phyloP scores from a whole-genome alignment of 2,797 vertebrate species.

The Crocidura indochinensis region DNA sequence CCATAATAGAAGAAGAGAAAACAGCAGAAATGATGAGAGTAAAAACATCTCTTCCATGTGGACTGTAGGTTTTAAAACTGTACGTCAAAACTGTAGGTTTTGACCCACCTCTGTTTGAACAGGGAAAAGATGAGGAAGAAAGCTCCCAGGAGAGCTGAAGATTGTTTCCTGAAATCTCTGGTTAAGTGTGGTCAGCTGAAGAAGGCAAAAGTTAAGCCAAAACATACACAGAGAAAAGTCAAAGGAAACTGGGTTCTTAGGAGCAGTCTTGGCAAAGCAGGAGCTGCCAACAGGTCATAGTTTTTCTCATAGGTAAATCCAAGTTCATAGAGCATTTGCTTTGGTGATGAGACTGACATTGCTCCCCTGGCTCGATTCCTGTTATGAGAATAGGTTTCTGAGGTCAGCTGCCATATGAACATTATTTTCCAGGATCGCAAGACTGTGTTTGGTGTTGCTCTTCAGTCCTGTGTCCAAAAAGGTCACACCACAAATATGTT shows the following conservation, averaged over 20 bases:
- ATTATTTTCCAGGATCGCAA: conserved; percentile 22
- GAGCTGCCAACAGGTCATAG: not conserved
- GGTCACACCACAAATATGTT: not conserved
- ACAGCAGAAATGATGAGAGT: conserved; percentile 4
- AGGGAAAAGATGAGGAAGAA: conserved; percentile 36
- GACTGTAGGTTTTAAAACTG: conserved; percentile 66
- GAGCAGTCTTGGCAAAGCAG: not conserved
- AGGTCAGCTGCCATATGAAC: conserved; percentile 10
- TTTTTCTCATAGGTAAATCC: not conserved
- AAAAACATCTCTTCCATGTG: not conserved
- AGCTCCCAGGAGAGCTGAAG: conserved; percentile 63
- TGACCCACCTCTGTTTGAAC: conserved; percentile 24
- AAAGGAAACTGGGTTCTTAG: not conserved
- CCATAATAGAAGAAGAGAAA: conserved; percentile 6
- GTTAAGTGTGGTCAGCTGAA: conserved; percentile 64
- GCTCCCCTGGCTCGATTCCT: not conserved
- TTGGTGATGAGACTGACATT: conserved; percentile 3
- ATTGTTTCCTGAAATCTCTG: conserved; percentile 70
- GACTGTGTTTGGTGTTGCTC: not conserved
- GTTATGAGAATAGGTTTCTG: conserved; percentile 20
- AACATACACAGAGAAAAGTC: conserved; percentile 55
- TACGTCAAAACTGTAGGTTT: not conserved
- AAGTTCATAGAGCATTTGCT: not conserved
- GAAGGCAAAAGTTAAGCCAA: conserved; percentile 66
- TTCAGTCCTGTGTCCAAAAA: conserved; percentile 27